Evolutionary conservation across 2,888 invertebrate species (phyloP).

Genomic region (Eupithecia exiguata): DNA sequence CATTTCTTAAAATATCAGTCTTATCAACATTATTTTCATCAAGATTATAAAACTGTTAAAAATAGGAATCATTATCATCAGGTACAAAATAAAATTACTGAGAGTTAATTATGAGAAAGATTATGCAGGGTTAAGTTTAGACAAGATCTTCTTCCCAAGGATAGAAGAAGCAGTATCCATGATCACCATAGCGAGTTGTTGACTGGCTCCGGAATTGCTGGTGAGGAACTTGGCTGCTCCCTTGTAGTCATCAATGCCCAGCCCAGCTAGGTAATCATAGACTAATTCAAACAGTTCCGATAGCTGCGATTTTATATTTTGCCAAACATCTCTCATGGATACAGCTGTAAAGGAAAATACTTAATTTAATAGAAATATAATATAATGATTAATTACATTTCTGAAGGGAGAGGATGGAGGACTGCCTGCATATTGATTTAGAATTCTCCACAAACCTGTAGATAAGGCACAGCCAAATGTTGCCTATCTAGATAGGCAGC

Average conservation of each 20-base stretch:
- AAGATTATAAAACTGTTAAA: not conserved
- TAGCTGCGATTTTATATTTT: slow-evolving; percentile 64
- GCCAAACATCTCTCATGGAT: slow-evolving; percentile 74
- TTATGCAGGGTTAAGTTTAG: slow-evolving; percentile 52
- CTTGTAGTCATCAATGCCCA: slow-evolving; percentile 71
- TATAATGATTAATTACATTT: too few relatives aligned
- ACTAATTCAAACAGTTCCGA: slow-evolving; percentile 70
- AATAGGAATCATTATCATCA: not conserved
- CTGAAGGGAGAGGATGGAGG: not conserved
- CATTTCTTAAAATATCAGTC: not conserved
- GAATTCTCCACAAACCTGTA: not conserved
- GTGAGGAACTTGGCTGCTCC: slow-evolving; percentile 62
- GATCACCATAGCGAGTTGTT: slow-evolving; percentile 65
- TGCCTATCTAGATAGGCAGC: not conserved
- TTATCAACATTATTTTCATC: not conserved
- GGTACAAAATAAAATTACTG: not conserved
- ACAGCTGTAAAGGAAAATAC: slow-evolving; percentile 58
- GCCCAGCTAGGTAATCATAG: slow-evolving; percentile 72
- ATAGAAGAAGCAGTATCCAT: slow-evolving; percentile 62
- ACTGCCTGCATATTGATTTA: not conserved
- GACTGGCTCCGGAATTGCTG: slow-evolving; percentile 48
- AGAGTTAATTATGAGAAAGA: not conserved
- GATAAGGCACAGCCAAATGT: not conserved
- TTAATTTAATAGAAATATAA: too few relatives aligned
- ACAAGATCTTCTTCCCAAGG: slow-evolving; percentile 69